A percentile compares a stretch with the other conserved stretches of the same genome.
phyloP scores from a whole-genome alignment of 2,113 vertebrate genomes.

The Dasyurus viverrinus region DNA sequence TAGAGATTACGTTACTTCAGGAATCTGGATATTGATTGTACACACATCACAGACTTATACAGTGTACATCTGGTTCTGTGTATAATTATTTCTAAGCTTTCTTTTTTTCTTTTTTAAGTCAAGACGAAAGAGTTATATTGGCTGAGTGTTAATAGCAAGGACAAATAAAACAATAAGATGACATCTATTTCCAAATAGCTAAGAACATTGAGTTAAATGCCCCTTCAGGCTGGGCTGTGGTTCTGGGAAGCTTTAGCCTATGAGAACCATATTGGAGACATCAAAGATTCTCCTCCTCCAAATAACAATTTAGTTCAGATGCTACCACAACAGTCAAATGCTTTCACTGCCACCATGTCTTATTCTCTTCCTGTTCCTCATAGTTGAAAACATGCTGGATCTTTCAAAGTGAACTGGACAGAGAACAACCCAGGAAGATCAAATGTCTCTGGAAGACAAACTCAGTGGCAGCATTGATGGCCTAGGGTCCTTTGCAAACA shows the following conservation, averaged over 20 bases:
- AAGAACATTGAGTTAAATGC: slow-evolving; percentile 64
- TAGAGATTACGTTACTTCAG: slow-evolving; percentile 29
- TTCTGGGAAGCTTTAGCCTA: slow-evolving; percentile 71
- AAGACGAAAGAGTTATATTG: slow-evolving; percentile 59
- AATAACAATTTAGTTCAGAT: slow-evolving; percentile 79
- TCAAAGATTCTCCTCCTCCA: slow-evolving; percentile 77
- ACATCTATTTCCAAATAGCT: slow-evolving; percentile 75
- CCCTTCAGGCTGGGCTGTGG: slow-evolving; percentile 73
- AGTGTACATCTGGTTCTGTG: slow-evolving; percentile 61
- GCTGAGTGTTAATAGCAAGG: slow-evolving; percentile 69
- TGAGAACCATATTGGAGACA: slow-evolving; percentile 75
- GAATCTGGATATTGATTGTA: slow-evolving; percentile 34
- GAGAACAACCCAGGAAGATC: slow-evolving; percentile 67
- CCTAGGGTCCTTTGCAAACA: slow-evolving; percentile 31
- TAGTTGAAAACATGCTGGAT: slow-evolving; percentile 73
- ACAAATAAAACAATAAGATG: slow-evolving; percentile 74
- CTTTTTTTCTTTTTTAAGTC: slow-evolving; percentile 65
- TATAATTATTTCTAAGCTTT: slow-evolving; percentile 55
- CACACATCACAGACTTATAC: slow-evolving; percentile 15
- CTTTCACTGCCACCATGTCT: slow-evolving; percentile 80
- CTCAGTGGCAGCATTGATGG: not conserved
- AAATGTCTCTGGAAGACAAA: slow-evolving; percentile 47
- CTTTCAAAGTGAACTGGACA: slow-evolving; percentile 72
- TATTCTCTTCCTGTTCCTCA: slow-evolving; percentile 70
- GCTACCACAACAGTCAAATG: slow-evolving; percentile 79